Evolutionary conservation across 2,113 vertebrate species (phyloP).

Genomic region (Syngnathus typhle): DNA sequence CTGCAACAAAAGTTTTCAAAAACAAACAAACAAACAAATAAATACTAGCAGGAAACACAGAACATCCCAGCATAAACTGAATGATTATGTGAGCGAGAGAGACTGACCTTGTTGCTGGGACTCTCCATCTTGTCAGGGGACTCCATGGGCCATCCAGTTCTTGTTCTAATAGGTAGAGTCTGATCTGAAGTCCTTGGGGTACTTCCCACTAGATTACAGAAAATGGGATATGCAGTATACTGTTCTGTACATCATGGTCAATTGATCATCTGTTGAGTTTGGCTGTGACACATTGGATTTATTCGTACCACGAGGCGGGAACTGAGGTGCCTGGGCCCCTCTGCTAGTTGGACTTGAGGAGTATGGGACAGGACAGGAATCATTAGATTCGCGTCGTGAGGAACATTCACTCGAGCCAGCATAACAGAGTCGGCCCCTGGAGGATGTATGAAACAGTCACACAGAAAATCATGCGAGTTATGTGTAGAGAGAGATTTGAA

Average conservation of each 20-base stretch:
- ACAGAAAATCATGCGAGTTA: not conserved
- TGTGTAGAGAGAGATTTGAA: not conserved
- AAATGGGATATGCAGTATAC: not conserved
- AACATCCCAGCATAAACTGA: not conserved
- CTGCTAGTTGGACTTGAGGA: constrained; percentile 69
- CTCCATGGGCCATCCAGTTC: constrained; percentile 41
- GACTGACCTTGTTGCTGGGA: no score
- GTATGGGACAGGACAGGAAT: constrained; percentile 54
- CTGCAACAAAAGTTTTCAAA: constrained; percentile 18
- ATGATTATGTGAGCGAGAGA: not conserved
- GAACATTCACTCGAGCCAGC: constrained; percentile 70
- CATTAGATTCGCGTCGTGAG: constrained; percentile 65
- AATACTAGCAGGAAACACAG: not conserved
- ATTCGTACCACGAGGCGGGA: constrained; percentile 77
- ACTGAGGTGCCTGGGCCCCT: constrained; percentile 74
- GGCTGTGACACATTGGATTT: not conserved
- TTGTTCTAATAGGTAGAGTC: constrained; percentile 68
- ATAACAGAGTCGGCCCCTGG: constrained; percentile 69
- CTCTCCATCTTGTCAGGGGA: constrained; percentile 57
- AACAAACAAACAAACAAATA: not conserved
- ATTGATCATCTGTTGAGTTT: not conserved
- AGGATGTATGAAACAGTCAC: constrained; percentile 7
- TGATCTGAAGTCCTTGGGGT: constrained; percentile 77
- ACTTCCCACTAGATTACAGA: constrained; percentile 72
- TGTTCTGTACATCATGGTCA: not conserved